Base-by-base conservation (phyloP, 2,113 vertebrate genomes). In the Marmota monax region DNA sequence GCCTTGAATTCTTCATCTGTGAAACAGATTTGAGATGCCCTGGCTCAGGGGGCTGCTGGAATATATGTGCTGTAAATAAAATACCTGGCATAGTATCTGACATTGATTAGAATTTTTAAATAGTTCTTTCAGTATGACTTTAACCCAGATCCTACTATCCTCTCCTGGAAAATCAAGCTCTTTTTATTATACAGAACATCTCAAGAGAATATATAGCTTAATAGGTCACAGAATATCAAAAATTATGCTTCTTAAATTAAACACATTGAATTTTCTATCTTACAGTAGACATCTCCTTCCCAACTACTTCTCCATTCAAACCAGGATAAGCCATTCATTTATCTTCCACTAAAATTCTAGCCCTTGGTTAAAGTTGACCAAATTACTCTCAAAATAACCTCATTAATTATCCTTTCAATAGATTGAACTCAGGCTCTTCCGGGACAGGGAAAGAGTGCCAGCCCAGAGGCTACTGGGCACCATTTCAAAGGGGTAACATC, bases 361-460 rank as follows among this genome's bases (percentile, higher is more conserved):
- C 0, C 39, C 12, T 94, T 92, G 23, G 13, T 94, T 37, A 77
- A 56, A 70, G 34, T 61, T 90, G 27, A 22, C 39, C 27, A 90
- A 77, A 79, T 51, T 94, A 84, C 14, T 72, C 18, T 42, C 18
- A 51, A 88, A 9, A 56, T 58, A 48, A 83, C 32, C 37, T 97
- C 72, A 94, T 84, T 85, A 88, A 73, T 77, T 70, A 16, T 58
- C 11, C 9, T 93, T 83, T 92, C 27, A 95, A 14, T 56, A 63
- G 67, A 42, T 8, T 51, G n/a, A 39, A 80, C 27, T 63, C 22
- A 92, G 56, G 32, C 22, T 92, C 4, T 90, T n/a, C n/a, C 2
- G 86, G n/a, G n/a, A 4, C 13, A 79, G 32, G 48, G 58, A 73
- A 85, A 72, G 4, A 65, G 22, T 53, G 42, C 48, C 23, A 92